phyloP scores from a whole-genome alignment of 2,113 vertebrate species.

The Caranx ignobilis region DNA sequence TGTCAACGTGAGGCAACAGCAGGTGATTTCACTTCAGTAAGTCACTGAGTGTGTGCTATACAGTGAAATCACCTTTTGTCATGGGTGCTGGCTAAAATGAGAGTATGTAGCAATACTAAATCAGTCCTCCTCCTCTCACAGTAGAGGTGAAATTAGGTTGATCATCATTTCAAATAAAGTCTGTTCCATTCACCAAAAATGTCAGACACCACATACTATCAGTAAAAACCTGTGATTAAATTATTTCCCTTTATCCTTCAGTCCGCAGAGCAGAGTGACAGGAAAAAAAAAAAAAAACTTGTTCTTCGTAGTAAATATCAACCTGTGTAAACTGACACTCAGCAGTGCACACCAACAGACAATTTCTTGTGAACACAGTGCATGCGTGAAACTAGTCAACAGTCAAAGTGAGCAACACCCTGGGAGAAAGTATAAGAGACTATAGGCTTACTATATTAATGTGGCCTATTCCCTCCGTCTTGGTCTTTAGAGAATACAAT shows the following conservation, averaged over 20 bases:
- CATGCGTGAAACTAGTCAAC: background rate
- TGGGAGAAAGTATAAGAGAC: conserved; percentile 57
- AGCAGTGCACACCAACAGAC: background rate
- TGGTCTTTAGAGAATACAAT: conserved; percentile 81
- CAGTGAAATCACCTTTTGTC: conserved; percentile 10
- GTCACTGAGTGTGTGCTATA: conserved; percentile 5
- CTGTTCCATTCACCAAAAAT: background rate
- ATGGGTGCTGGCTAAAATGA: conserved; percentile 5
- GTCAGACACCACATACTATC: background rate
- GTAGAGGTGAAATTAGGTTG: conserved; percentile 1
- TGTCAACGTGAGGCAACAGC: conserved; percentile 12
- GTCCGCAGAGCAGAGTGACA: background rate
- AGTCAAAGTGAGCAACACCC: conserved; percentile 52
- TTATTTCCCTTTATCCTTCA: background rate
- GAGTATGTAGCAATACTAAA: background rate
- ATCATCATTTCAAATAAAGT: background rate
- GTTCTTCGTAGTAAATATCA: conserved; percentile 28
- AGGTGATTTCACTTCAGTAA: conserved; percentile 22
- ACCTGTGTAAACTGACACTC: background rate
- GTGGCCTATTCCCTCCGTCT: conserved; percentile 68
- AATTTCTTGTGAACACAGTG: conserved; percentile 21
- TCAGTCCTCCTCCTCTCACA: background rate
- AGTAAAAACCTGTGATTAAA: background rate
- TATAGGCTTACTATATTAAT: conserved; percentile 75
- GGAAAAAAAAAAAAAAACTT: background rate